Percentiles rank a stretch among this genome's conserved stretches.
phyloP scores from a whole-genome alignment of 2,113 vertebrate genomes.

The Oophaga pumilio region DNA sequence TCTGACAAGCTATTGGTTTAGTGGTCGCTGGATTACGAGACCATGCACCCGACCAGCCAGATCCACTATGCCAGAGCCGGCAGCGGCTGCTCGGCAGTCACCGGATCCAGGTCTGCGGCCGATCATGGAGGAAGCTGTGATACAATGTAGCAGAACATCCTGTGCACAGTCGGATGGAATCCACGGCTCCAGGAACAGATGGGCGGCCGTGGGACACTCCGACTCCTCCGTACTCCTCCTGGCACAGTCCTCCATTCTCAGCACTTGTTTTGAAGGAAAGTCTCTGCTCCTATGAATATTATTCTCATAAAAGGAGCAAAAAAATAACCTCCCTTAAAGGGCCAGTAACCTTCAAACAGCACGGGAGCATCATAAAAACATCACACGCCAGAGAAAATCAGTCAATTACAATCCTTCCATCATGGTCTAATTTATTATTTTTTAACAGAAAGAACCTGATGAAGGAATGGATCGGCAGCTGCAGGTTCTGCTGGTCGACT shows the following conservation, averaged over 20 bases:
- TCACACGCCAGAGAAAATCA: too few species aligned
- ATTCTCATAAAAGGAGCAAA: neutral
- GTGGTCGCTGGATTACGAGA: too few species aligned
- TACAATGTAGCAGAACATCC: neutral
- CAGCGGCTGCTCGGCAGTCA: too few species aligned
- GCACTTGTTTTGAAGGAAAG: neutral
- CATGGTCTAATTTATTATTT: too few species aligned
- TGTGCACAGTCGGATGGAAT: neutral
- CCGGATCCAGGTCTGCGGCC: neutral
- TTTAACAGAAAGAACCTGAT: too few species aligned
- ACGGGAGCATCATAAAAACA: too few species aligned
- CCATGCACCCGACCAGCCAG: neutral
- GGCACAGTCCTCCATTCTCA: neutral
- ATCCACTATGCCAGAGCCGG: neutral
- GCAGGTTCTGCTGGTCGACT: neutral
- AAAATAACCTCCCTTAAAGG: neutral
- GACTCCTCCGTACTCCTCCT: neutral
- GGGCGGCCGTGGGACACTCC: conserved; percentile 17
- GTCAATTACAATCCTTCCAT: too few species aligned
- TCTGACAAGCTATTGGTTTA: too few species aligned
- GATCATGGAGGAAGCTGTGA: neutral
- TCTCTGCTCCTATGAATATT: neutral
- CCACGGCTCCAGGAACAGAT: neutral
- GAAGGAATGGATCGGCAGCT: too few species aligned
- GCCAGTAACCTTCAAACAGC: neutral